Evolutionary conservation across 2,888 invertebrate species (phyloP).

Genomic region (Thysanoteuthis rhombus): DNA sequence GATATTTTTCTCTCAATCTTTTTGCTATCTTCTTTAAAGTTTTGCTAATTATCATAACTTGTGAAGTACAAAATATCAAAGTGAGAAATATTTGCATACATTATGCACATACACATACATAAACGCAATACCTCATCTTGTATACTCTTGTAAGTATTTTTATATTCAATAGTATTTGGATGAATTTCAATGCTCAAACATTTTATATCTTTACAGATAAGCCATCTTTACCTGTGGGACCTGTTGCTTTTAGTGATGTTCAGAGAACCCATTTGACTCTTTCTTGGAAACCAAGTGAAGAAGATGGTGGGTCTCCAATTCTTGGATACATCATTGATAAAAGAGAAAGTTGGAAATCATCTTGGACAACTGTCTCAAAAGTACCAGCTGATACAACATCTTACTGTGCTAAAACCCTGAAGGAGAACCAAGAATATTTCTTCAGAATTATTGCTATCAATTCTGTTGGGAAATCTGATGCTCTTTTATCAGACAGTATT

Average conservation of each 20-base stretch:
- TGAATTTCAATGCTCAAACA: background rate
- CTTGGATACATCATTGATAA: conserved; percentile 49
- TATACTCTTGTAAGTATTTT: background rate
- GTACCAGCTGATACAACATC: conserved; percentile 75
- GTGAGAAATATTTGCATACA: no score
- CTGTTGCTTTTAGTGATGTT: conserved; percentile 37
- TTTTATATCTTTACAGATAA: conserved; percentile 37
- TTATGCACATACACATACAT: no score
- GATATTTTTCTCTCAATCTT: background rate
- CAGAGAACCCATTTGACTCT: conserved; percentile 56
- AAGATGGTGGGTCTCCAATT: conserved; percentile 58
- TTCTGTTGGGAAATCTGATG: conserved; percentile 57
- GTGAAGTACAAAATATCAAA: no score
- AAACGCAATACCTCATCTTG: background rate
- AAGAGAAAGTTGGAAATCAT: conserved; percentile 61
- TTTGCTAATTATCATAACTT: no score
- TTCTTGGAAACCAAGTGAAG: conserved; percentile 54
- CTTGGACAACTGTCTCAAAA: conserved; percentile 84
- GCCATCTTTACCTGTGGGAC: conserved; percentile 38
- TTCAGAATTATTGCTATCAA: conserved; percentile 66
- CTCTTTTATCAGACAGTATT: conserved; percentile 54
- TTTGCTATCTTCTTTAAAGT: no score
- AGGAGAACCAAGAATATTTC: conserved; percentile 69
- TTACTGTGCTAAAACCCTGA: conserved; percentile 60
- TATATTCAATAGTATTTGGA: background rate